Evolutionary conservation across 2,113 vertebrate genomes (phyloP), one percentile per base, ranked within the genome.

Genomic region (Dolichallabes microphthalmus): DNA sequence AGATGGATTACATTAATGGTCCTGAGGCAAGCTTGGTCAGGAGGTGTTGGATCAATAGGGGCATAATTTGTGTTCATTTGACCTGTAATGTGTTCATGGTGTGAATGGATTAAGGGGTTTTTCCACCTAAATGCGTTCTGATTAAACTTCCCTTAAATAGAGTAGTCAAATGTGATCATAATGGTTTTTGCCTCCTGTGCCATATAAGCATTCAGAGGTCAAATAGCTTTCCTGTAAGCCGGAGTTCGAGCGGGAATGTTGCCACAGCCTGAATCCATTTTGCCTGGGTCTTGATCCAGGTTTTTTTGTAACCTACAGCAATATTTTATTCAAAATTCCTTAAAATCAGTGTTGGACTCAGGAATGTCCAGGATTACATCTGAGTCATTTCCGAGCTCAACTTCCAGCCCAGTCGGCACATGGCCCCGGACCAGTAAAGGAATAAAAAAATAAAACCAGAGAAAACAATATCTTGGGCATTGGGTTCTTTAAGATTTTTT

Each of bases 191-290:
- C 32, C 30, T 3, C 50, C 13, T 73, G 20, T 75, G 66, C 14
- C 30, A 58, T n/a, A 20, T 63, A 57, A 64, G 76, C 55, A 64
- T n/a, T 76, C 45, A 0, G 39, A 74, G 81, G 85, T 82, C 78
- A 82, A 17, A 68, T 68, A 64, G 71, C 52, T 66, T 81, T 73
- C 60, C 58, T 35, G 22, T 52, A 39, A 63, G 14, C 6, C 20
- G 22, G 10, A 60, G 35, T 17, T 73, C 39, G 50, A 84, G 55
- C 73, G 39, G 39, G 27, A 85, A 63, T 80, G 35, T 61, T 66
- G 13, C 25, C 25, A 13, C 69, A 60, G 57, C 63, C 63, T 69
- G 61, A 82, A 77, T 71, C 22, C 50, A 82, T 30, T 68, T 32
- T 32, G 17, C 63, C 53, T 22, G 66, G 52, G 60, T 74, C 27